Evolutionary conservation across 2,113 vertebrate species (phyloP), one percentile per base, ranked within the genome.

Genomic region (Ictalurus punctatus): DNA sequence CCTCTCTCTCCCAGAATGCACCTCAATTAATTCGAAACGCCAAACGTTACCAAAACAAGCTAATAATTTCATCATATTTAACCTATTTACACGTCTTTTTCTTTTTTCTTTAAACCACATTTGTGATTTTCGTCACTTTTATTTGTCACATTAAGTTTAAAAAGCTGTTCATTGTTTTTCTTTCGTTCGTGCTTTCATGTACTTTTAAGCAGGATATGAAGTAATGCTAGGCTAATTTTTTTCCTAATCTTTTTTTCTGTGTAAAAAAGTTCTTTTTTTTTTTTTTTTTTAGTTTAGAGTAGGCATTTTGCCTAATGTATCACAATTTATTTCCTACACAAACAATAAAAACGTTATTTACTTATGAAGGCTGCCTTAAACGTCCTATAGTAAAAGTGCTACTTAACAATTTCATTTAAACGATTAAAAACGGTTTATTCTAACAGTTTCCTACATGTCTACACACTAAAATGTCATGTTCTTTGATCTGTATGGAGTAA

Each of bases 1-100:
- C 54, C 94, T 95, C 92, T 86, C 89, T 87, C 91, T 96, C 95
- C 96, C 95, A 95, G 8, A 94, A 96, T 96, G 95, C 95, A 95
- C 85, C 90, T 86, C 90, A 59, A 89, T 90, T 89, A 19, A 78
- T 87, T 90, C 93, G 3, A 56, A 56, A 48, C 61, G 34, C 23
- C 6, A 16, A 85, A 48, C 61, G 6, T 19, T 52, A 8, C 1
- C 40, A 27, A 69, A 85, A 21, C 27, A 69, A 52, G 16, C 37
- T 4, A 52, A 21, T 5, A 7, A 7, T 54, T 79, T 37, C 23
- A 6, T 5, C 17, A 58, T 8, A 59, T 56, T 8, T 1, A 8
- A 21, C 17, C 12, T 5, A 59, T 21, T 2, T 2, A 13, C 30
- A 3, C 2, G 17, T 9, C 48, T 2, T 80, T 13, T 82, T 30